Evolutionary conservation across 2,113 vertebrate genomes (phyloP).

Genomic region (Tringa solitaria): DNA sequence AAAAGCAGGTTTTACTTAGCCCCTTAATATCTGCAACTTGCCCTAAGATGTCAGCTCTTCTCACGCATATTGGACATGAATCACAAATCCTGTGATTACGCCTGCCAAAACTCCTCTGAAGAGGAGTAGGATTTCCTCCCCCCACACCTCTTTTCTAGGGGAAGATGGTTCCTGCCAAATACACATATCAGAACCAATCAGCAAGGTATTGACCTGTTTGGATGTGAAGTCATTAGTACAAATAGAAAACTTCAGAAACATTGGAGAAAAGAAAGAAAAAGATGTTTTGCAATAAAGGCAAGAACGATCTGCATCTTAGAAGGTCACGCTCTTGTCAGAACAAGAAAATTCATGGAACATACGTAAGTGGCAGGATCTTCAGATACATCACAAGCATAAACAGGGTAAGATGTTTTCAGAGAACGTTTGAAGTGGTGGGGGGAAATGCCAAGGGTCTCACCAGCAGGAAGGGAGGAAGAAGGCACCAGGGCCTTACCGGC

Average conservation of each 20-base stretch:
- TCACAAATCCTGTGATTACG: conserved; percentile 26
- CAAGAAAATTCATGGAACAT: conserved; percentile 1
- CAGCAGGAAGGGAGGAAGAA: neutral
- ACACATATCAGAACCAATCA: conserved; percentile 27
- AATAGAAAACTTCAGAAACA: conserved; percentile 26
- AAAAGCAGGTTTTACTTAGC: conserved; percentile 29
- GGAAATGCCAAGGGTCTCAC: neutral
- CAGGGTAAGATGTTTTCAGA: neutral
- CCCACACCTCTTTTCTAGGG: neutral
- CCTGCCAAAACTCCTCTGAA: conserved; percentile 17
- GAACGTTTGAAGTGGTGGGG: neutral
- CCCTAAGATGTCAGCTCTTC: conserved; percentile 22
- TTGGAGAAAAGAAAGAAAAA: neutral
- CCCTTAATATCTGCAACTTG: conserved; percentile 18
- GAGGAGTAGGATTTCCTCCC: neutral
- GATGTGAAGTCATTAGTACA: conserved; percentile 41
- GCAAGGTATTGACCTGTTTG: conserved; percentile 38
- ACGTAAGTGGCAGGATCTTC: neutral
- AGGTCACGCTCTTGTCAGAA: neutral
- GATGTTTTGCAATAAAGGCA: conserved; percentile 20
- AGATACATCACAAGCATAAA: neutral
- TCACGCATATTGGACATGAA: conserved; percentile 24
- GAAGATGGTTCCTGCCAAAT: conserved; percentile 12
- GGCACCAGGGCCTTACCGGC: neutral
- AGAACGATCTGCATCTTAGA: neutral